Evolutionary conservation across 2,888 invertebrate species (phyloP).

Genomic region (Petrolisthes cinctipes): DNA sequence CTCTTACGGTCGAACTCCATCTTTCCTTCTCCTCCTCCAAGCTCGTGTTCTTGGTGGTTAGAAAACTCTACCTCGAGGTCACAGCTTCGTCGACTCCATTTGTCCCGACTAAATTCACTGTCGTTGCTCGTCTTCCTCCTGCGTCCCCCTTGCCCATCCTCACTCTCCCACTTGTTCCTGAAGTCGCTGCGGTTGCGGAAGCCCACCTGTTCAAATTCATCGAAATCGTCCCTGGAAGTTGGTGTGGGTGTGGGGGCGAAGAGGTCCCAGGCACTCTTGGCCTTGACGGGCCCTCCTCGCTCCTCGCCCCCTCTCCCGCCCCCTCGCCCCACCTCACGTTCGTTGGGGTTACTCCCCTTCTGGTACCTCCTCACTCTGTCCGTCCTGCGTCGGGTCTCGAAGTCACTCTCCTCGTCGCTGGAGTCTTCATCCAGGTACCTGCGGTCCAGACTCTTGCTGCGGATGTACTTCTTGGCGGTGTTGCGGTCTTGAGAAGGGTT

Average conservation of each 20-base stretch:
- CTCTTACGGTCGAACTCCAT: constrained; percentile 49
- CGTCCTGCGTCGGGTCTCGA: constrained; percentile 59
- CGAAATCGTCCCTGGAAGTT: constrained; percentile 44
- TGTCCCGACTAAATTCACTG: constrained; percentile 33
- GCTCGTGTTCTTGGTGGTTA: constrained; percentile 27
- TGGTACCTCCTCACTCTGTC: constrained; percentile 59
- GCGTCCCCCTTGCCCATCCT: constrained; percentile 45
- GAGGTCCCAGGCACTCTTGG: constrained; percentile 63
- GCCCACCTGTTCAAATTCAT: constrained; percentile 44
- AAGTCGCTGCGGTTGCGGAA: constrained; percentile 53
- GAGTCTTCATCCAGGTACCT: constrained; percentile 61
- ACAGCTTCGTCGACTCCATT: constrained; percentile 59
- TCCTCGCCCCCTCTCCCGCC: constrained; percentile 21
- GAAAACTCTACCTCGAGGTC: constrained; percentile 55
- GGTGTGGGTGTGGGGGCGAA: background rate
- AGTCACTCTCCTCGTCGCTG: constrained; percentile 64
- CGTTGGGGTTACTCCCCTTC: constrained; percentile 35
- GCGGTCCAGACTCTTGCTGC: constrained; percentile 63
- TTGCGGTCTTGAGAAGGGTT: constrained; percentile 33
- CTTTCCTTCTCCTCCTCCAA: constrained; percentile 25
- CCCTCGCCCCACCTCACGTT: constrained; percentile 51
- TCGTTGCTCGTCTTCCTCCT: constrained; percentile 40
- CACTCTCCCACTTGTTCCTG: constrained; percentile 57
- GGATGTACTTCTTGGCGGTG: constrained; percentile 51
- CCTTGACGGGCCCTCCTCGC: constrained; percentile 40